phyloP scores from a whole-genome alignment of 2,113 vertebrate genomes.

The Hylia prasina region DNA sequence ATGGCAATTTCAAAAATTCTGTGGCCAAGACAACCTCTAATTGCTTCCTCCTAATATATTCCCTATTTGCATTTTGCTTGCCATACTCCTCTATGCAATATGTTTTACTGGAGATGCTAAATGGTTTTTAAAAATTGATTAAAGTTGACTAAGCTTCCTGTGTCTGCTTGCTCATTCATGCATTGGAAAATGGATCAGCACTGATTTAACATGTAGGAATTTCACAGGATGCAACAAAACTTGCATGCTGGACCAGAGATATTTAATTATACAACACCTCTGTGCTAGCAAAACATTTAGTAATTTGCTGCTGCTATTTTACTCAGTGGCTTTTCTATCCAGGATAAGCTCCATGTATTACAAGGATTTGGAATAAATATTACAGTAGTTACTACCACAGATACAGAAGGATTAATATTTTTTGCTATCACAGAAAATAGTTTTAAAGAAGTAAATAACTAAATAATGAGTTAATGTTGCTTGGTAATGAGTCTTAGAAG shows the following conservation, averaged over 20 bases:
- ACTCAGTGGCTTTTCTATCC: neutral
- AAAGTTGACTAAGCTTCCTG: neutral
- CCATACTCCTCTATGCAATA: neutral
- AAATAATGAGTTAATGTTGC: neutral
- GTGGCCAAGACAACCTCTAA: neutral
- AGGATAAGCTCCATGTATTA: neutral
- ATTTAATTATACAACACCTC: neutral
- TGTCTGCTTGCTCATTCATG: neutral
- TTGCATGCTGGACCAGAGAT: neutral
- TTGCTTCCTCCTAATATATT: neutral
- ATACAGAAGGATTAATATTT: neutral
- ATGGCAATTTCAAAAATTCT: neutral
- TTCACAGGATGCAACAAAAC: neutral
- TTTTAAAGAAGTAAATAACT: neutral
- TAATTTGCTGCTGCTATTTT: neutral
- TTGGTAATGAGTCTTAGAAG: neutral
- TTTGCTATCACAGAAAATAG: neutral
- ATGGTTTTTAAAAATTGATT: slow-evolving; percentile 2
- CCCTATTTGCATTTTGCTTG: neutral
- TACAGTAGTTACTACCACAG: neutral
- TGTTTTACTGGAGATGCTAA: neutral
- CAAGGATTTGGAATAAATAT: neutral
- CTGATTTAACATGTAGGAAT: neutral
- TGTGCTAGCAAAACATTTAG: neutral
- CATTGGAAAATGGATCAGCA: slow-evolving; percentile 10